A percentile compares a stretch with the other conserved stretches of the same genome.
These are phyloP conservation scores for Aleiodes alternator DNA, from an alignment of 2,888 invertebrate genomes.

Conservation along the genomic window DNA sequence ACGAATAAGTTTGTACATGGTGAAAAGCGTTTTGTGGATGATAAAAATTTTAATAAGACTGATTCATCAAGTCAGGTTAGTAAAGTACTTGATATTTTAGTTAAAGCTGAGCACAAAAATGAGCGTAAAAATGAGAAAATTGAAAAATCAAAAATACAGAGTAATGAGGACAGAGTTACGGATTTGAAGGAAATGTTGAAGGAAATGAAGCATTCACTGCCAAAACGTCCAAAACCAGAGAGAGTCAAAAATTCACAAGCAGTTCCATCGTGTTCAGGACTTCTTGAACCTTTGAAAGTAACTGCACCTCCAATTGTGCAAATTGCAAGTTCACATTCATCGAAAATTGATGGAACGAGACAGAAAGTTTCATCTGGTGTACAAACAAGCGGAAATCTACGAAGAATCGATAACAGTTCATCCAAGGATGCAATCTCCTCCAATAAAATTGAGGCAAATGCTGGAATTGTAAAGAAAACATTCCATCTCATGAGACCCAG, in stretches of 20 bases:
- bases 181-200: conserved; percentile 83
- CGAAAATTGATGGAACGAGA: conserved; percentile 47
- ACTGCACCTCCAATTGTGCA: conserved; percentile 51
- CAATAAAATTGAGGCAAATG: conserved; percentile 31
- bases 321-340: conserved; percentile 34
- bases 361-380: conserved; percentile 79
- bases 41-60: conserved; percentile 49
- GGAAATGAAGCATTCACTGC: conserved; percentile 86
- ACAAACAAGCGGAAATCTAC: conserved; percentile 78
- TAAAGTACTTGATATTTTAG: conserved; percentile 66
- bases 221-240: conserved; percentile 78
- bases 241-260: conserved; percentile 40
- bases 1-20: conserved; percentile 55
- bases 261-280: conserved; percentile 20
- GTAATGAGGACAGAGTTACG: conserved; percentile 57
- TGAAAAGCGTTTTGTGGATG: conserved; percentile 42
- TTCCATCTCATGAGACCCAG: conserved; percentile 78
- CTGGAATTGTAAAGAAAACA: conserved; percentile 67
- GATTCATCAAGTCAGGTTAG: conserved; percentile 63
- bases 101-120: conserved; percentile 62
- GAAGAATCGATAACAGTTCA: conserved; percentile 66
- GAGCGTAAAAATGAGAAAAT: conserved; percentile 43
- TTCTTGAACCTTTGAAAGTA: conserved; percentile 44
- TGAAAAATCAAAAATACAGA: conserved; percentile 39
- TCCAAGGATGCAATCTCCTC: neutral